Evolutionary conservation across 2,888 invertebrate genomes (phyloP), one percentile per base, ranked within the genome.

Genomic region (Ennomos fuscantarius): DNA sequence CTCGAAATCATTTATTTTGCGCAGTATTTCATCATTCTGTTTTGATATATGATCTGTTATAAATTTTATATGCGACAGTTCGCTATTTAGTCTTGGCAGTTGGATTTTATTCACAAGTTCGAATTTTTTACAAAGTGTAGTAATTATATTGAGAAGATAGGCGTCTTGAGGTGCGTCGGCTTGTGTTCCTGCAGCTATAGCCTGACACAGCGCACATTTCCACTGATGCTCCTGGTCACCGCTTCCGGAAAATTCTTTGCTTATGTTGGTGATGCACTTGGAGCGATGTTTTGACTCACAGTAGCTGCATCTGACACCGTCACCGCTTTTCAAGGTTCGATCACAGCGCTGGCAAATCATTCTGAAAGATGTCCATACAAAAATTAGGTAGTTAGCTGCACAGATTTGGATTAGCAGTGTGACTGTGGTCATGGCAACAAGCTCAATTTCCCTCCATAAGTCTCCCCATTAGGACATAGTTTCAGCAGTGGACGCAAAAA

Each of bases 81-180:
- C 88, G 40, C 71, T 78, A 55, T 78, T 83, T 43, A 89, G 47
- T 68, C 84, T 87, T 0, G 89, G 87, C 24, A 89, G 61, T 65
- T 89, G 89, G 47, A 87, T 79, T 74, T 87, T 88, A 62, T 84
- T 87, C 0, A 89, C 78, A 1, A 85, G 62, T 57, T 89, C 87
- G 59, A 89, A 78, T 69, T 88, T 89, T 55, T 86, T 86, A 12
- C 77, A 73, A 9, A 88, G 68, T 3, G 65, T 63, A 24, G 65
- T 76, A 12, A 89, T 70, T 1, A 78, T 72, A 3, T 69, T 69
- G 24, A 82, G 35, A 36, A 69, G 60, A 24, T 24, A 24, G 33
- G 51, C 64, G n/a, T 74, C 73, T 50, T 66, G 71, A n/a, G 53
- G 62, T 35, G 54, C 55, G 8, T 62, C 62, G n/a, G 69, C 70